Base-by-base conservation (phyloP, 1,140 invertebrate genomes). In the Drosophila repletoides region DNA sequence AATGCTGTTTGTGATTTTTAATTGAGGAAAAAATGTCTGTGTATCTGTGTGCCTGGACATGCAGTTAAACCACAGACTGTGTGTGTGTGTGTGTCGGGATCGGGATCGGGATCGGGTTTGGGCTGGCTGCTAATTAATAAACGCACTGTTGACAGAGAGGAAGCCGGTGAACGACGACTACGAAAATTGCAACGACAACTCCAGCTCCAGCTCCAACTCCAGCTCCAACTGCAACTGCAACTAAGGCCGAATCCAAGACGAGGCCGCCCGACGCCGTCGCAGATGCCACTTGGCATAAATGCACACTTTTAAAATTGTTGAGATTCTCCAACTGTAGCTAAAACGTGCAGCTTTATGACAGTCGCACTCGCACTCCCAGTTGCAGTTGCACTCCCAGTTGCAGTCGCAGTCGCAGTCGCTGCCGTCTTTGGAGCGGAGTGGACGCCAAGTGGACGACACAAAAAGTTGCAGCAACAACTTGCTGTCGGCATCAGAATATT, bases 271-370 rank as follows among this genome's bases (percentile, higher is more conserved):
- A 68, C 56, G 81, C 75, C 67, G 72, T 73, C 34, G 52, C 64
- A 84, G 79, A 83, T 83, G 79, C 79, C 80, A 76, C 75, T 80
- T 79, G 80, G 80, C 81, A 86, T 84, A 86, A 86, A 86, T 86
- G 80, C 80, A 86, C 80, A 86, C 80, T 86, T 86, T 86, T 86
- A 86, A 68, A 74, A 86, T 86, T 86, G 83, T 77, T 86, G 68
- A 84, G 80, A 86, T 86, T 86, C 80, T 80, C 80, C 80, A 86
- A 86, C 80, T 86, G 81, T 75, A 80, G 75, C 79, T 65, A 70
- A 79, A 84, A 80, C 80, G 75, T 86, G 79, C 71, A 69, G 80
- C 80, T 70, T 81, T 86, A 86, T 86, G 80, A 86, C 80, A 80
- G 72, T 79, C 66, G 33, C 15, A 45, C 21, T 49, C 34, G 2